Base-by-base conservation (phyloP, 2,113 vertebrate genomes). In the Burhinus oedicnemus region DNA sequence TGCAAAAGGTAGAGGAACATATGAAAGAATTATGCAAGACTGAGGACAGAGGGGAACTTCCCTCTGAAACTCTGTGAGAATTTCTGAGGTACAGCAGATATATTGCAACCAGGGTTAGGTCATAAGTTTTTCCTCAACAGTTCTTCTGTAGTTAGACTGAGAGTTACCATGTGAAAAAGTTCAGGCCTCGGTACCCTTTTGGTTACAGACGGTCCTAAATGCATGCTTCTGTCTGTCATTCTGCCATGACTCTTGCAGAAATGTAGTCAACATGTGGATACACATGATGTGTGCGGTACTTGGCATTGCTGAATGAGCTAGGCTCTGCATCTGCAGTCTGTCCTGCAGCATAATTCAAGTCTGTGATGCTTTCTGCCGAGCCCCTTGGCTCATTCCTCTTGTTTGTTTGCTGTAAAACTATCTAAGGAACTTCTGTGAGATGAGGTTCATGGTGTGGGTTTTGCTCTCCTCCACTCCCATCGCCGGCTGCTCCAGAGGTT, bases 401-500 rank as follows among this genome's bases (percentile, higher is more conserved):
- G 74, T 94, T 97, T 95, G 26, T 90, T 89, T 82, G n/a, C 60
- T 89, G 38, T 75, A 93, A 90, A 95, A 75, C 69, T 93, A 64
- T 74, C 83, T 92, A 74, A 96, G 82, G 72, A 78, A 70, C 93
- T 96, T 85, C 44, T 75, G 42, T 95, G 76, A 95, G 71, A 65
- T 84, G 85, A 90, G 69, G 90, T 70, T 93, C 54, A 4, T 3
- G 6, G 54, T 90, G 82, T 94, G 95, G 87, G 38, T 90, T 89
- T 94, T 97, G 58, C 68, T 78, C 57, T 84, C 26, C 57, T 86
- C 81, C 66, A 60, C 91, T 75, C 93, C 91, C 62, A 92, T 38
- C 7, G 9, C 65, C 3, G 51, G 23, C 34, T 91, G 80, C 77
- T 89, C 70, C 65, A 54, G 87, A 83, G 11, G 86, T 94, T 96